Percentiles rank a stretch among this genome's conserved stretches.
Evolutionary conservation across 2,113 vertebrate species (phyloP).

Genomic region (Caloenas nicobarica): DNA sequence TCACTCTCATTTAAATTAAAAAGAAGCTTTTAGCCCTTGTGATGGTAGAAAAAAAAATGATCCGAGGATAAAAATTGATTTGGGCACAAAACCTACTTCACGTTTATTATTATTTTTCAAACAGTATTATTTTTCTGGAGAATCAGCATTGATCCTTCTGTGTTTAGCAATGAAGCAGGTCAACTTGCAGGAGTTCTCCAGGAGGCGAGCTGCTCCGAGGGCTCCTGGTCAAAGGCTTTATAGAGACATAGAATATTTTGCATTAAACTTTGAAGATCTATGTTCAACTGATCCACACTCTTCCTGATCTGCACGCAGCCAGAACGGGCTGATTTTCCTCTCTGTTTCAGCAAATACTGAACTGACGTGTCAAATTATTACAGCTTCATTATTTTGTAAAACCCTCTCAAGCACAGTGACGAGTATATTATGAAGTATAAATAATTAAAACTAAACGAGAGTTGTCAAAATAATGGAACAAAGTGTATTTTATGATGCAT

Average conservation of each 20-base stretch:
- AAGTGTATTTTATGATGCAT: slow-evolving; percentile 52
- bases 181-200: not conserved
- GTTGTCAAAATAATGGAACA: slow-evolving; percentile 65
- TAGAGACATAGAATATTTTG: not conserved
- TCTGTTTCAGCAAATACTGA: not conserved
- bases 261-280: not conserved
- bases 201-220: not conserved
- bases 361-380: not conserved
- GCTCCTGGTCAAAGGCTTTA: not conserved
- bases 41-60: not conserved
- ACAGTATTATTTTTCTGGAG: not conserved
- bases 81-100: not conserved
- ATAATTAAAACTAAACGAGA: slow-evolving; percentile 49
- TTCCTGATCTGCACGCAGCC: not conserved
- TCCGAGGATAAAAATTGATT: slow-evolving; percentile 1
- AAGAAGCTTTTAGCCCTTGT: not conserved
- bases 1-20: slow-evolving; percentile 11
- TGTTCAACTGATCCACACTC: not conserved
- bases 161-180: not conserved
- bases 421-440: slow-evolving; percentile 7
- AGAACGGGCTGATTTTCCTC: not conserved
- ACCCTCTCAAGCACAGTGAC: not conserved
- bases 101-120: not conserved
- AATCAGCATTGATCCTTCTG: not conserved
- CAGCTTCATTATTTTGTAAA: slow-evolving; percentile 12